phyloP scores from a whole-genome alignment of 2,113 vertebrate genomes.

The Lota lota region DNA sequence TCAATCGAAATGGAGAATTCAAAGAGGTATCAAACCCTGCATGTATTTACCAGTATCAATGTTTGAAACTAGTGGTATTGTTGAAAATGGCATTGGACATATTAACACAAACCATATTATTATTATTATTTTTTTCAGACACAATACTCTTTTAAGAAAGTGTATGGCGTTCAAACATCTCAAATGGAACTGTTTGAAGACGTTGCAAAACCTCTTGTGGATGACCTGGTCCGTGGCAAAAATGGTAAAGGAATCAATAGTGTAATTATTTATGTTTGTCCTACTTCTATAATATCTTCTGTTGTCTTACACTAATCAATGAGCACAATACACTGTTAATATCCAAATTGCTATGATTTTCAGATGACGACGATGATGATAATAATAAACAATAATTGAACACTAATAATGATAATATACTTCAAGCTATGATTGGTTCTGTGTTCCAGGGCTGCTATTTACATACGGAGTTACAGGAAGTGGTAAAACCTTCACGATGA shows the following conservation, averaged over 20 bases:
- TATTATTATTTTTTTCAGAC: constrained; percentile 68
- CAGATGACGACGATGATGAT: no score
- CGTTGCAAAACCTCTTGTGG: constrained; percentile 87
- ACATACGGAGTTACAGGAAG: constrained; percentile 95
- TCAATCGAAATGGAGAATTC: constrained; percentile 86
- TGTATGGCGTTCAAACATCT: constrained; percentile 80
- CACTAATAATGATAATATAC: no score
- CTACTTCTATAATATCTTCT: no score
- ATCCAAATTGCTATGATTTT: no score
- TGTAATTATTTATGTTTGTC: not conserved
- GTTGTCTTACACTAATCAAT: no score
- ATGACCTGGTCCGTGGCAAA: constrained; percentile 88
- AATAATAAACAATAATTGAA: no score
- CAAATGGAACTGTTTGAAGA: constrained; percentile 88
- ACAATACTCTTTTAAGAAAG: constrained; percentile 92
- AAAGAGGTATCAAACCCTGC: constrained; percentile 79
- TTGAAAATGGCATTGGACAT: not conserved
- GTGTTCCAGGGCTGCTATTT: constrained; percentile 85
- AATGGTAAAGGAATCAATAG: constrained; percentile 77
- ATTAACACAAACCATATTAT: not conserved
- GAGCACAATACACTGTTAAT: no score
- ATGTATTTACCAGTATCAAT: not conserved
- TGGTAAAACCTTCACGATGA: constrained; percentile 97
- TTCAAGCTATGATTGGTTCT: not conserved
- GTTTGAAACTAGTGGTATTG: not conserved